Conservation (phyloP, 2,797 vertebrate genomes). For the Cyclura pinguis region DNA sequence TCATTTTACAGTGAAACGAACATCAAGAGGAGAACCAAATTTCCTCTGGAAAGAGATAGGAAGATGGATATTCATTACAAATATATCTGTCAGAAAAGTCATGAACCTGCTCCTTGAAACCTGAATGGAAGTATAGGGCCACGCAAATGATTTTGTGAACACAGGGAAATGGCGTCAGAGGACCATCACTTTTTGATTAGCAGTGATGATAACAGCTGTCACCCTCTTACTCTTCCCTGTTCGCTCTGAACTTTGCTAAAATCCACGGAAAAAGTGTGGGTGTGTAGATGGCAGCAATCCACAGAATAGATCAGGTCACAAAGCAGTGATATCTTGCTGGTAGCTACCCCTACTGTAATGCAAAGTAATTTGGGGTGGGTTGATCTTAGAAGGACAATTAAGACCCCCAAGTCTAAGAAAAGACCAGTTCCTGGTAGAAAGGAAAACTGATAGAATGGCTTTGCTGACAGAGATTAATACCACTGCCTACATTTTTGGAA, state of each 20-base stretch:
- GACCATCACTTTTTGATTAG: not conserved
- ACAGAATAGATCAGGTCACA: not conserved
- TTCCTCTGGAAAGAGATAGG: not conserved
- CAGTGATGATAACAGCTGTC: not conserved
- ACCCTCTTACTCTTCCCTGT: not conserved
- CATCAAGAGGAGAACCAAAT: not conserved
- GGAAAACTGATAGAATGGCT: not conserved
- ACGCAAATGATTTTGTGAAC: not conserved
- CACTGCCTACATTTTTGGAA: not conserved
- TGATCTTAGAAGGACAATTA: too few species aligned
- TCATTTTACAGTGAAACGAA: not conserved
- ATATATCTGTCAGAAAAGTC: not conserved
- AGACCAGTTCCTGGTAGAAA: not conserved
- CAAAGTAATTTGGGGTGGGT: not conserved
- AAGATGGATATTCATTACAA: not conserved
- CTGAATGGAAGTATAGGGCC: not conserved
- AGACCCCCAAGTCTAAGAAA: not conserved
- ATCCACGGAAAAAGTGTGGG: not conserved
- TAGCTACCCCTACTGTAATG: not conserved
- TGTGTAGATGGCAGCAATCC: too few species aligned
- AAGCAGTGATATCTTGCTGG: not conserved
- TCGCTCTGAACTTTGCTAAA: not conserved
- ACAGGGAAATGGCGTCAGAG: not conserved
- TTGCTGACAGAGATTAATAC: not conserved
- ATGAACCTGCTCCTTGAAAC: not conserved